Evolutionary conservation across 2,888 invertebrate genomes (phyloP).

Genomic region (Lasiommata megera): DNA sequence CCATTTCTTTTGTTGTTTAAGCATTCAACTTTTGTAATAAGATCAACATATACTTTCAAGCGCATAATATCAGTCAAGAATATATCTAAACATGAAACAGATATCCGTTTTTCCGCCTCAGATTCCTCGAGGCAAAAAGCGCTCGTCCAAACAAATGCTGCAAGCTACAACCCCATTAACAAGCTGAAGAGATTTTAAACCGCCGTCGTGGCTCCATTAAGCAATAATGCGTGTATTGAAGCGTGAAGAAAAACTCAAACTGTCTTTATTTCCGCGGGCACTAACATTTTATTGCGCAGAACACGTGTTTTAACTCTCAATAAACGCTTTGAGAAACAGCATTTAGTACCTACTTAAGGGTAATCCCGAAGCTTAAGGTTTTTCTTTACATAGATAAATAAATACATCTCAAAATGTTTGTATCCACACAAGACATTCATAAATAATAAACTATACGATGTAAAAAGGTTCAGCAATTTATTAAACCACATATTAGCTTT

Average conservation of each 20-base stretch:
- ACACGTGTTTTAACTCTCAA: slow-evolving; percentile 24
- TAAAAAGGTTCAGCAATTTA: too few species aligned
- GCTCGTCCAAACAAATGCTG: slow-evolving; percentile 5
- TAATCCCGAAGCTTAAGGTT: neutral
- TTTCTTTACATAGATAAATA: neutral
- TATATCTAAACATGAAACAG: neutral
- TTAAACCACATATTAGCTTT: too few species aligned
- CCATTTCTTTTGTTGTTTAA: too few species aligned
- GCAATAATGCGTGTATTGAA: slow-evolving; percentile 24
- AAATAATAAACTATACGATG: too few species aligned
- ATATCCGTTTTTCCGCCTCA: slow-evolving; percentile 1
- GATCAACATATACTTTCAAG: too few species aligned
- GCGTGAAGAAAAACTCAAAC: slow-evolving; percentile 28
- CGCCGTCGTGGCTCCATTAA: slow-evolving; percentile 18
- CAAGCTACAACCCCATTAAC: slow-evolving; percentile 20
- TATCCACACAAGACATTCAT: neutral
- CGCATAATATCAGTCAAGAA: too few species aligned
- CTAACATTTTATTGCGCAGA: slow-evolving; percentile 28
- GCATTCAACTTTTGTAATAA: too few species aligned
- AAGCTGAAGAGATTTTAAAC: slow-evolving; percentile 21
- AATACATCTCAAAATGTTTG: neutral
- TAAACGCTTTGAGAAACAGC: slow-evolving; percentile 10
- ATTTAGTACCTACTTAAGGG: slow-evolving; percentile 2
- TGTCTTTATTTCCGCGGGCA: slow-evolving; percentile 31
- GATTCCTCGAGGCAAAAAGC: slow-evolving; percentile 16